Evolutionary conservation across 2,888 invertebrate species (phyloP).

Genomic region (Trachelus troglodyta): DNA sequence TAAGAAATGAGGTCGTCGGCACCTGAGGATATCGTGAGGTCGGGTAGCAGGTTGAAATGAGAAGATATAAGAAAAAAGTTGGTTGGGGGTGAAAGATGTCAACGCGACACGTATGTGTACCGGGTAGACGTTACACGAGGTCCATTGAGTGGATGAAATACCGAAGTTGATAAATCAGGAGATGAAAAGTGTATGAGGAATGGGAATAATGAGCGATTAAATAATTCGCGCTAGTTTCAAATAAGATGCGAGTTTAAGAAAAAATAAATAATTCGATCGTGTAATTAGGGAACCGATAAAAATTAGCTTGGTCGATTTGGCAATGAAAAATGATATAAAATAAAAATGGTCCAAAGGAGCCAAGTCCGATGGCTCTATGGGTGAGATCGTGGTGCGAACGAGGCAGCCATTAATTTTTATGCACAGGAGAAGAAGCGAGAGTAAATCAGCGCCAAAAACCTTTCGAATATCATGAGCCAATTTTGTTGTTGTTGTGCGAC

Average conservation of each 20-base stretch:
- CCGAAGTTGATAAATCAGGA: neutral
- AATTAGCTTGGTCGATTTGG: neutral
- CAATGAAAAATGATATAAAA: neutral
- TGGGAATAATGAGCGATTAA: too few species aligned
- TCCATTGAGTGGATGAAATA: neutral
- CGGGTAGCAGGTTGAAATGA: neutral
- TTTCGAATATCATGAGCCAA: neutral
- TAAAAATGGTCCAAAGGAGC: too few species aligned
- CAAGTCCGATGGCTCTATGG: too few species aligned
- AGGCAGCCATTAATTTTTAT: neutral
- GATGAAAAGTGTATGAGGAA: neutral
- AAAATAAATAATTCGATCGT: neutral
- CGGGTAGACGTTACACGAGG: neutral
- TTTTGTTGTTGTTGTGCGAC: neutral
- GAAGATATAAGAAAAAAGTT: neutral
- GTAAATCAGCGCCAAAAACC: neutral
- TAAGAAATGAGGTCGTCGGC: slow-evolving; percentile 45
- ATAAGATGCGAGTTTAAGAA: neutral
- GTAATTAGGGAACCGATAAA: neutral
- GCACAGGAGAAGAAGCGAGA: neutral
- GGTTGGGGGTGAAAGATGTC: neutral
- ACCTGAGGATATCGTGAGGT: slow-evolving; percentile 19
- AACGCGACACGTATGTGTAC: neutral
- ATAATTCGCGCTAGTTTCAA: too few species aligned
- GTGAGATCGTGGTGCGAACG: too few species aligned